Evolutionary conservation across 2,888 invertebrate genomes (phyloP), one percentile per base, ranked within the genome.

Genomic region (Hemithea aestivaria): DNA sequence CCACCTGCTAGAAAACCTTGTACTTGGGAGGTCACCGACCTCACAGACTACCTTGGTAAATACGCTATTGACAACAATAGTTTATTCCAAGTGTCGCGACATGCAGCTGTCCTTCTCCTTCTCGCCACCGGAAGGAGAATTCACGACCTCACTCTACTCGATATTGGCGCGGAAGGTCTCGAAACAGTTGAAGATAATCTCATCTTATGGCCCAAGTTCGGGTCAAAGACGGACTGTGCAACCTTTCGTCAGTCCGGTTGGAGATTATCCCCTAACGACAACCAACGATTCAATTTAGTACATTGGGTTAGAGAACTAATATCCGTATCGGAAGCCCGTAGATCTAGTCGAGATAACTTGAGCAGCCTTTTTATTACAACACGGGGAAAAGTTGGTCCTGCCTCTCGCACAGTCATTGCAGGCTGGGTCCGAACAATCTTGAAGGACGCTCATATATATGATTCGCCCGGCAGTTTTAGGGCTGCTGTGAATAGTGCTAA

Each of bases 91-190:
- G 35, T 44, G 1, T 48, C 48, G 0, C 29, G 42, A 4, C 51
- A 51, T 16, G 11, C 32, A 3, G 42, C 48, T 0, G 8, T 26
- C 0, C 20, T 56, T 2, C 35, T 59, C 2, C 22, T 59, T 0
- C 23, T 56, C 22, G 37, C 43, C 1, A 37, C 59, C 1, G 50
- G 54, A 0, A 16, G 54, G 24, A 35, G 56, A 7, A 30, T 58
- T 2, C 57, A 61, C 10, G 56, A 58, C 16, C 37, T 58, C 0
- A 57, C 60, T 0, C 32, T 58, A 0, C 30, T 58, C 1, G 5
- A 29, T 1, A 44, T 53, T 6, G 20, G 22, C 8, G 0, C 10
- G 0, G 12, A 40, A 0, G 5, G 27, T 9, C 40, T 25, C 10
- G 2, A 26, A 25, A 10, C 10, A 0, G 10, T 6, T 1, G 35